Percentiles rank a stretch among this genome's conserved stretches.
phyloP scores from a whole-genome alignment of 1,140 invertebrate genomes.

The Bactericera cockerelli region DNA sequence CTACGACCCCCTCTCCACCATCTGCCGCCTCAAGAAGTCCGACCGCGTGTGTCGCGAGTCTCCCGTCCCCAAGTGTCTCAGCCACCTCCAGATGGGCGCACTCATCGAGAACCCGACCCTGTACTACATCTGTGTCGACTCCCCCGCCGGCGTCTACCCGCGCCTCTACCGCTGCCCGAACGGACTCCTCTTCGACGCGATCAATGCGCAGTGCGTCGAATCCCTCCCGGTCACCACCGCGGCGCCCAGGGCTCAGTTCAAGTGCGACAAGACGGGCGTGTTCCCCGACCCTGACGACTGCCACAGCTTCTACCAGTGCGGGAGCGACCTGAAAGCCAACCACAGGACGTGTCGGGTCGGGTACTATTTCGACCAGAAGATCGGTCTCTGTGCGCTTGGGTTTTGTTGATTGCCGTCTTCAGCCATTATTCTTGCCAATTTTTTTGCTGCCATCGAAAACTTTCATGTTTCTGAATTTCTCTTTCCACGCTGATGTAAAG shows the following conservation, averaged over 20 bases:
- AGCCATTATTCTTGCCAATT: too few species aligned
- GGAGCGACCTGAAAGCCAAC: background rate
- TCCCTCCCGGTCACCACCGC: background rate
- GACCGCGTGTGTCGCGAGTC: slow-evolving; percentile 14
- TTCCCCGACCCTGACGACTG: slow-evolving; percentile 9
- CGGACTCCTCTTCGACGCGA: slow-evolving; percentile 13
- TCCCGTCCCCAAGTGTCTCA: slow-evolving; percentile 13
- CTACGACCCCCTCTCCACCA: slow-evolving; percentile 14
- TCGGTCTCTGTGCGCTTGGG: background rate
- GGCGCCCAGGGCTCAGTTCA: background rate
- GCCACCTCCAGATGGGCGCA: slow-evolving; percentile 12
- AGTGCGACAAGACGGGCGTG: background rate
- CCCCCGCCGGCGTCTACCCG: slow-evolving; percentile 11
- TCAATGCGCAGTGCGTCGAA: background rate
- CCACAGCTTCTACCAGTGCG: slow-evolving; percentile 8
- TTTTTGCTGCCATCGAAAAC: too few species aligned
- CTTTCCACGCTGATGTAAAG: too few species aligned
- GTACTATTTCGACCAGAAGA: slow-evolving; percentile 6
- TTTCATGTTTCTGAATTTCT: too few species aligned
- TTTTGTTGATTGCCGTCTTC: slow-evolving; percentile 10
- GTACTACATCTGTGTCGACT: slow-evolving; percentile 17
- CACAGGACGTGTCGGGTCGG: slow-evolving; percentile 6
- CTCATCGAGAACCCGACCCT: slow-evolving; percentile 16
- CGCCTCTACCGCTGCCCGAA: slow-evolving; percentile 16
- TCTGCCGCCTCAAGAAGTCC: slow-evolving; percentile 11